Conservation (phyloP, 2,113 vertebrate genomes). For the Sturnira hondurensis region DNA sequence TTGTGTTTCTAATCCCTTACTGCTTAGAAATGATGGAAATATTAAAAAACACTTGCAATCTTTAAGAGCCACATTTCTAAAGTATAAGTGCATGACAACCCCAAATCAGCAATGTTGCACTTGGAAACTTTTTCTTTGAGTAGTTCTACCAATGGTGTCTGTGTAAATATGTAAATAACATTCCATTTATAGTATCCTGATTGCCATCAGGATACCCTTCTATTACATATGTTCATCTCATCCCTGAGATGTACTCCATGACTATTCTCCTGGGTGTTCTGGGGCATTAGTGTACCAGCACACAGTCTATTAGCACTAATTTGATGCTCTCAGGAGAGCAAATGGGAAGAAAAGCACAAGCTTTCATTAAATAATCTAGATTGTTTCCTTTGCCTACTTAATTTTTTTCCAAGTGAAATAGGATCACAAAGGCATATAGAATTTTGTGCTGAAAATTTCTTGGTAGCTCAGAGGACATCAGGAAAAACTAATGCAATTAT, state of each 20-base stretch:
- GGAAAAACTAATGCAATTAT: neutral
- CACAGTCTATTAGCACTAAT: neutral
- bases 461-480: neutral
- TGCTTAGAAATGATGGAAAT: slow-evolving; percentile 5
- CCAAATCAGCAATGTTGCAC: neutral
- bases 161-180: neutral
- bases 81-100: neutral
- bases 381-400: neutral
- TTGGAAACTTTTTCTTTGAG: neutral
- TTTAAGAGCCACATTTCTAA: neutral
- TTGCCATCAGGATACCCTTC: neutral
- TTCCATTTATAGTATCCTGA: neutral
- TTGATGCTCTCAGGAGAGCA: neutral
- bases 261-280: neutral
- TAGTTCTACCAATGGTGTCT: neutral
- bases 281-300: neutral
- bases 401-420: neutral
- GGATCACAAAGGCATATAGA: neutral
- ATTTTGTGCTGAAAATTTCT: neutral
- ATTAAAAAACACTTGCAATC: neutral
- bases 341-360: neutral
- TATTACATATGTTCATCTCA: neutral
- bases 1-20: slow-evolving; percentile 9
- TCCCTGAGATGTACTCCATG: neutral
- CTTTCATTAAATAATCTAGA: neutral